A percentile compares a stretch with the other conserved stretches of the same genome.
Conservation (phyloP, 2,888 invertebrate species). For the Morpho deidamia region DNA sequence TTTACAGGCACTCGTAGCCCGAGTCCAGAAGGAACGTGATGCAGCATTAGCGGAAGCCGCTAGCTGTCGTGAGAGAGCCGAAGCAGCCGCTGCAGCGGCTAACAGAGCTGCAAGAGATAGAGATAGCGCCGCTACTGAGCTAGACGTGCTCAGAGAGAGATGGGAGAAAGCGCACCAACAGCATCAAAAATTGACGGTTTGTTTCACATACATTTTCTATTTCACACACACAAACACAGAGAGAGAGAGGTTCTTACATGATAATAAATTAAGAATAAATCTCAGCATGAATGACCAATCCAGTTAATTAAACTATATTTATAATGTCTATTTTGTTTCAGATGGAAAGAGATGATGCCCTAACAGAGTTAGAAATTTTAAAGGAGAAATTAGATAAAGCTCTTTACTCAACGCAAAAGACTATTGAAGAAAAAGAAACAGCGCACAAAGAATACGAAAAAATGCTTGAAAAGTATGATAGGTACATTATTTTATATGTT, state of each 20-base stretch:
- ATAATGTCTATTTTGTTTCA: slow-evolving; percentile 41
- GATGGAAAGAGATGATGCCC: slow-evolving; percentile 92
- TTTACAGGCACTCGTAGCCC: slow-evolving; percentile 82
- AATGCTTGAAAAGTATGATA: slow-evolving; percentile 94
- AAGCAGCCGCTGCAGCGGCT: slow-evolving; percentile 88
- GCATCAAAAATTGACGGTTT: slow-evolving; percentile 90
- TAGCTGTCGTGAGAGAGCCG: slow-evolving; percentile 88
- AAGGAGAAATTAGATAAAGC: slow-evolving; percentile 95
- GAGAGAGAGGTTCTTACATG: too few species aligned
- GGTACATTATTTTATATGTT: slow-evolving; percentile 75
- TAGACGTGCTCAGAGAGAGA: slow-evolving; percentile 91
- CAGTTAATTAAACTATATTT: background rate
- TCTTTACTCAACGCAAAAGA: slow-evolving; percentile 88
- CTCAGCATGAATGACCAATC: background rate
- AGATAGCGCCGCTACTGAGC: slow-evolving; percentile 90
- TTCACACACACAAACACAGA: too few species aligned
- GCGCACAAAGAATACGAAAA: slow-evolving; percentile 95
- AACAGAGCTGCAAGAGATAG: slow-evolving; percentile 90
- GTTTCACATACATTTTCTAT: background rate
- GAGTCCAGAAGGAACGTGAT: slow-evolving; percentile 94
- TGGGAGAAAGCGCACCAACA: slow-evolving; percentile 92
- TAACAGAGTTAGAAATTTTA: slow-evolving; percentile 89
- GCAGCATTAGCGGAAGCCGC: slow-evolving; percentile 88
- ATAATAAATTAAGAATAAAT: too few species aligned
- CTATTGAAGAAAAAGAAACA: slow-evolving; percentile 91